A percentile compares a stretch with the other conserved stretches of the same genome.
phyloP scores from a whole-genome alignment of 2,113 vertebrate genomes.

The Dromas ardeola region DNA sequence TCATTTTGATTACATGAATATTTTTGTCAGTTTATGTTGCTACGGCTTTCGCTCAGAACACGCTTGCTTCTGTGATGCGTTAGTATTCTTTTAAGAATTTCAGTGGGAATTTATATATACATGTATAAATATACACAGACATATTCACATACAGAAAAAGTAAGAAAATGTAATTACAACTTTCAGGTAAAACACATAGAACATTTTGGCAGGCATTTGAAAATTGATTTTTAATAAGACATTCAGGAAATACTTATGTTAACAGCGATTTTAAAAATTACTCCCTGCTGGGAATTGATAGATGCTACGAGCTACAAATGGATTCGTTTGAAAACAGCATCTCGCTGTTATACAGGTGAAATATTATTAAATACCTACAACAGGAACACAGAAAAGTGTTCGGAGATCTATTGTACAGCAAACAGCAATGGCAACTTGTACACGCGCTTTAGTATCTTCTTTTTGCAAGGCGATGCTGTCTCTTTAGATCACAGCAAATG shows the following conservation, averaged over 20 bases:
- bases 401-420: background rate
- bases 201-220: conserved; percentile 22
- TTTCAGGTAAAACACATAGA: background rate
- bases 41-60: conserved; percentile 36
- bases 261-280: background rate
- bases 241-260: conserved; percentile 27
- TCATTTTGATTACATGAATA: conserved; percentile 35
- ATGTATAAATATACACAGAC: background rate
- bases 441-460: background rate
- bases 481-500: background rate
- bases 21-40: conserved; percentile 33
- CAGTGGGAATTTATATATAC: background rate
- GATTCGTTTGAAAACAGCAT: conserved; percentile 2
- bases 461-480: background rate
- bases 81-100: background rate
- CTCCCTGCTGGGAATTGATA: conserved; percentile 7
- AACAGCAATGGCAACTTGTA: background rate
- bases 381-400: background rate
- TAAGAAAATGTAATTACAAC: background rate
- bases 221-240: conserved; percentile 47
- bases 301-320: background rate
- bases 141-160: background rate
- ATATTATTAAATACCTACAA: background rate
- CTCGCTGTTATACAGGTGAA: background rate
- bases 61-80: background rate